These are phyloP conservation scores for Cyprinodon brontotheroides DNA, from an alignment of 2,113 vertebrate species.

Conservation along the genomic window DNA sequence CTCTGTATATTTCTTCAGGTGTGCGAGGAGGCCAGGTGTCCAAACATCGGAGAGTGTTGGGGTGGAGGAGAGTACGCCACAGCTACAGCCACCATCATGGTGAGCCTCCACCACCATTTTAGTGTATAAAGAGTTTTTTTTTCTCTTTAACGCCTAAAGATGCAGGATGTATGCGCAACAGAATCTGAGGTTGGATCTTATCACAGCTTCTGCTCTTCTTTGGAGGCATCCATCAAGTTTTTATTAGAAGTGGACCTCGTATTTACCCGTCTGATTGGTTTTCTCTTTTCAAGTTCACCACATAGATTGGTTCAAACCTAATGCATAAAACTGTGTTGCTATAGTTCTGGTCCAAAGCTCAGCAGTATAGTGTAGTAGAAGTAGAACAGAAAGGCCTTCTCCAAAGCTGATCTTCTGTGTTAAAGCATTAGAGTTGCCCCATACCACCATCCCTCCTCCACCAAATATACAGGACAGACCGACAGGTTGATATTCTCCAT, in stretches of 20 bases:
- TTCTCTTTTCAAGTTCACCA: too few relatives aligned
- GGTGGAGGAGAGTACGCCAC: conserved; percentile 94
- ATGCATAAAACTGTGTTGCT: too few relatives aligned
- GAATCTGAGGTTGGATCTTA: background rate
- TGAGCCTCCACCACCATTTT: conserved; percentile 62
- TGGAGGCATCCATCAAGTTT: background rate
- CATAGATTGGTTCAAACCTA: too few relatives aligned
- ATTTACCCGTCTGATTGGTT: background rate
- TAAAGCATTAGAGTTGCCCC: too few relatives aligned
- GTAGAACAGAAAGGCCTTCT: too few relatives aligned
- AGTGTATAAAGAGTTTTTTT: background rate
- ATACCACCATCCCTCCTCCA: too few relatives aligned
- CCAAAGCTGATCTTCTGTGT: too few relatives aligned
- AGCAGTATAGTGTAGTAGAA: too few relatives aligned
- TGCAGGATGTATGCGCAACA: background rate
- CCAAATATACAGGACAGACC: too few relatives aligned
- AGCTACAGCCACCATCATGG: conserved; percentile 98
- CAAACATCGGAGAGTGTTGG: conserved; percentile 99
- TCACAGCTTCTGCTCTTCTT: background rate
- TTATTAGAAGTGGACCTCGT: background rate
- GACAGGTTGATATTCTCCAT: too few relatives aligned
- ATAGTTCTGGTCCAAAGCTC: too few relatives aligned
- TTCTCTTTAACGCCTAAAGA: background rate
- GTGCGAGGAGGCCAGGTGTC: conserved; percentile 96
- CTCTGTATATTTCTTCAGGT: conserved; percentile 78